Percentiles rank a stretch among this genome's conserved stretches.
Evolutionary conservation across 2,797 vertebrate species (phyloP).

Genomic region (Bucorvus abyssinicus): DNA sequence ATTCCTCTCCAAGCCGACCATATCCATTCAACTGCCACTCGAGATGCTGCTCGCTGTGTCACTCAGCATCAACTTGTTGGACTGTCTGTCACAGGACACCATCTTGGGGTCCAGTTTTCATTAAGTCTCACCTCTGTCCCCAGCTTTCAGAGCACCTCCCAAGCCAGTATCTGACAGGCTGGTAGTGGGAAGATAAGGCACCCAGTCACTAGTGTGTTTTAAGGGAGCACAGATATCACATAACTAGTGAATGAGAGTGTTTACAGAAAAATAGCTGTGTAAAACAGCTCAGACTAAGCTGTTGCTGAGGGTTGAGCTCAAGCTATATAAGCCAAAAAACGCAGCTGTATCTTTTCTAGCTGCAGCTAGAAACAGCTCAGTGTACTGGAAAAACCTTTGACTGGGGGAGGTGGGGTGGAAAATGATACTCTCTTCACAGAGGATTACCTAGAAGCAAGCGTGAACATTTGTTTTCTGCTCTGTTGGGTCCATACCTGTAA

Average conservation of each 20-base stretch:
- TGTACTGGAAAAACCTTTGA: slow-evolving; percentile 64
- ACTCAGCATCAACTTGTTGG: neutral
- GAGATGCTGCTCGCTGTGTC: neutral
- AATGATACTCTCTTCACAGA: neutral
- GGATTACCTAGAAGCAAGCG: slow-evolving; percentile 38
- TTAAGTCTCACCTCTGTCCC: neutral
- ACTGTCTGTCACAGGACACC: neutral
- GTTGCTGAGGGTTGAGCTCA: slow-evolving; percentile 20
- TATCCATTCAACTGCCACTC: neutral
- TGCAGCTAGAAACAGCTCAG: slow-evolving; percentile 56
- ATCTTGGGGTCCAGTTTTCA: neutral
- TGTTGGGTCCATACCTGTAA: slow-evolving; percentile 34
- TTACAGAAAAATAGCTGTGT: slow-evolving; percentile 61
- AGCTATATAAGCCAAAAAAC: slow-evolving; percentile 39
- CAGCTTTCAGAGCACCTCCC: slow-evolving; percentile 4
- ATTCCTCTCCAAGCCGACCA: neutral
- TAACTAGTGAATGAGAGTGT: slow-evolving; percentile 63
- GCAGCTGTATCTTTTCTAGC: slow-evolving; percentile 74
- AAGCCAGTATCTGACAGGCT: neutral
- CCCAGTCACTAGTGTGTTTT: slow-evolving; percentile 2
- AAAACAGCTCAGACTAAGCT: slow-evolving; percentile 58
- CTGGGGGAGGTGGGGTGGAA: neutral
- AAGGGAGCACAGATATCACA: neutral
- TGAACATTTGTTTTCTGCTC: slow-evolving; percentile 11
- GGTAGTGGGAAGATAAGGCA: slow-evolving; percentile 12